Base-by-base conservation (phyloP, 2,888 invertebrate species). In the Leucoptera coffeella region DNA sequence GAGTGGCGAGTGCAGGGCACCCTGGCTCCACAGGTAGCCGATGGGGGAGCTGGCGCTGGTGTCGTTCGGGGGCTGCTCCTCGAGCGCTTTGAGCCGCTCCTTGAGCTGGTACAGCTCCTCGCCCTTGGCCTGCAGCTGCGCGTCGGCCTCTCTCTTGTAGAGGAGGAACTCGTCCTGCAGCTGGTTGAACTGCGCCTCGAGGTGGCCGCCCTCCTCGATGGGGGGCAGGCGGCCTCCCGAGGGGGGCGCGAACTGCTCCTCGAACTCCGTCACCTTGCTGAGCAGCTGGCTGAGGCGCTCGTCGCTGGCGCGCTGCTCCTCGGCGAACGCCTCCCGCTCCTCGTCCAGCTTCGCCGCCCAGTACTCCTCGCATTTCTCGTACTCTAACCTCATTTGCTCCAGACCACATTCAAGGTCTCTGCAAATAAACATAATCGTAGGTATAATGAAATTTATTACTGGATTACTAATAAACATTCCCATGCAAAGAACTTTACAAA, bases 331-430 rank as follows among this genome's bases (percentile, higher is more conserved):
- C 35, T 77, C 77, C 14, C 89, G 73, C 52, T 90, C 90, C 33
- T 85, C 86, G 25, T 82, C 80, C 30, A 90, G 59, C 54, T 89
- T 89, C 15, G 65, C 64, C 25, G 79, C 74, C 90, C 90, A 91
- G 58, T 90, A 90, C 49, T 89, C 89, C 50, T 91, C 91, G 50
- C 87, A 85, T 32, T 80, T 80, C 41, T 89, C 89, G 47, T 86
- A 88, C 45, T 89, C 90, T 23, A 71, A 72, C 39, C 78, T 77
- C 58, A 90, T 61, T 43, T 83, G 72, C 46, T 87, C 86, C 29
- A 89, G 56, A 40, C 84, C 84, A 26, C 59, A 58, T 52, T 89
- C 87, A 25, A 89, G 57, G 32, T 86, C 84, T 29, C 73, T 73
- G 45, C 74, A 77, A 35, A 12, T 2, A n/a, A 33, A 76, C 74